Evolutionary conservation across 2,113 vertebrate genomes (phyloP), one percentile per base, ranked within the genome.

Genomic region (Coracopsis vasa): DNA sequence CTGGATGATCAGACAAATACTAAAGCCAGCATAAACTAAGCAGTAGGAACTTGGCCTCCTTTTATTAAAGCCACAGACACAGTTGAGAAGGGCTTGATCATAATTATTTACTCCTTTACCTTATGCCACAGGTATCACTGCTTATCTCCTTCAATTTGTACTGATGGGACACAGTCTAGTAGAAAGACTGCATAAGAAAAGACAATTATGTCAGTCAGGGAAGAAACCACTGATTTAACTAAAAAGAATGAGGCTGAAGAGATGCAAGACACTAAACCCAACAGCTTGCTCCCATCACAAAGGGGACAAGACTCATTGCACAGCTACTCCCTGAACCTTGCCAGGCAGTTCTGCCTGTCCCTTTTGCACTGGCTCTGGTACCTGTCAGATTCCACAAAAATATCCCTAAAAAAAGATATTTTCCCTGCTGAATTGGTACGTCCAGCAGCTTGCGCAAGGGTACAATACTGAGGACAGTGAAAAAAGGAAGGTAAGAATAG

Each of bases 1-100:
- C 79, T 82, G 86, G 62, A 85, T 77, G 85, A 96, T 62, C 88
- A 92, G 71, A 61, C 62, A 96, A 93, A 92, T 44, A 92, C 66
- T 79, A 90, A 66, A 88, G 67, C 44, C 62, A 92, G 67, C 67
- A 90, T 45, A 82, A 93, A 95, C 54, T 44, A 82, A 82, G 74
- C 74, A 65, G 71, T 47, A 88, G 71, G 44, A 94, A 77, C 35
- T 65, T 5, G 2, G 71, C 31, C 44, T 82, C 53, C 56, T 77
- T 85, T 92, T 73, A 70, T 62, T 80, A 72, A 86, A 77, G 11
- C 13, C 48, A 81, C 70, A 92, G 66, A 47, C 51, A 86, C 51
- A 58, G 64, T 5, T 86, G 58, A 75, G 53, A 90, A 58, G 27
- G 24, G 51, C 19, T 93, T 50, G 45, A 54, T 71, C 23, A 56